phyloP scores from a whole-genome alignment of 2,797 vertebrate genomes.

The Tangara arthus region DNA sequence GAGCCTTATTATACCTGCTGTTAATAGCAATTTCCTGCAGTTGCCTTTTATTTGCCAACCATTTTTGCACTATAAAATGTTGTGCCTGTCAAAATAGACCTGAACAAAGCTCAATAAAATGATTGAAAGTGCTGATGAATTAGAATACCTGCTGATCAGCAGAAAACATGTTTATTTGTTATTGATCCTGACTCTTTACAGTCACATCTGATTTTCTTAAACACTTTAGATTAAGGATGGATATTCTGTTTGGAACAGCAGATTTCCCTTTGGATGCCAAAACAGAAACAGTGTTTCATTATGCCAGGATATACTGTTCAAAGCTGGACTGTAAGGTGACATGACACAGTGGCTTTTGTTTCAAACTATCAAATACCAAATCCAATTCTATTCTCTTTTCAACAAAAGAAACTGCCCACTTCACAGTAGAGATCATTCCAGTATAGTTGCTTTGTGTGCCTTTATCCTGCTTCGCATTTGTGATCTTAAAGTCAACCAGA shows the following conservation, averaged over 20 bases:
- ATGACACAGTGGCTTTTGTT: background rate
- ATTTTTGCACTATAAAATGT: background rate
- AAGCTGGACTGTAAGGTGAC: background rate
- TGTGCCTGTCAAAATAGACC: background rate
- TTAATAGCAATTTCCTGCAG: background rate
- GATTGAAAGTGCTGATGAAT: conserved; percentile 2
- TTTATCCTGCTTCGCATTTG: background rate
- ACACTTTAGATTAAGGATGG: background rate
- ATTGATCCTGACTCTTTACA: background rate
- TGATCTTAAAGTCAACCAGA: background rate
- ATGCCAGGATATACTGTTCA: background rate
- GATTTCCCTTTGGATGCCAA: background rate
- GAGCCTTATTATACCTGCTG: background rate
- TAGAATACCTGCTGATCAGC: background rate
- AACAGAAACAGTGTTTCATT: background rate
- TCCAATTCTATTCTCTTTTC: background rate
- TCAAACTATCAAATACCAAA: background rate
- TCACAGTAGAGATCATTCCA: background rate
- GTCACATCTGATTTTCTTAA: background rate
- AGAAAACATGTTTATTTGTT: background rate
- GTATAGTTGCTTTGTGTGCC: background rate
- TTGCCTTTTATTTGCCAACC: background rate
- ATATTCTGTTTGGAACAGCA: background rate
- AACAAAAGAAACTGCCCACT: background rate
- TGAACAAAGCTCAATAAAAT: conserved; percentile 9